These are phyloP conservation scores for Aspidiotus destructor DNA, from an alignment of 2,888 invertebrate species.

Conservation along the genomic window DNA sequence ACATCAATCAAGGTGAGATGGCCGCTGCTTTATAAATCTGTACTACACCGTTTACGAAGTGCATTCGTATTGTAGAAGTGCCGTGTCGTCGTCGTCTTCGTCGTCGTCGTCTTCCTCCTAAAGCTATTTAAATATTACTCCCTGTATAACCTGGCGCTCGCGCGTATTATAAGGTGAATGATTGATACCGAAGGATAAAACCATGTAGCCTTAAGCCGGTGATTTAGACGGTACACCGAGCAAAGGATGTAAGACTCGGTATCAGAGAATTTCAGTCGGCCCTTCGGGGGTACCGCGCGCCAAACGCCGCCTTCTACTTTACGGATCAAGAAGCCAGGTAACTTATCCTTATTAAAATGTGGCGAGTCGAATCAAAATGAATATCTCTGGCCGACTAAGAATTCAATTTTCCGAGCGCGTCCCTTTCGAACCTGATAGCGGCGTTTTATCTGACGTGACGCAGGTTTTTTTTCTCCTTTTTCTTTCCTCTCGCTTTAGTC, in stretches of 20 bases:
- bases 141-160: slow-evolving; percentile 13
- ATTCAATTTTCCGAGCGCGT: slow-evolving; percentile 29
- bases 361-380: slow-evolving; percentile 33
- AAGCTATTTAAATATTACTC: slow-evolving; percentile 28
- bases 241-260: slow-evolving; percentile 31
- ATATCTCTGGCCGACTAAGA: slow-evolving; percentile 31
- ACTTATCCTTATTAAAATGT: slow-evolving; percentile 33
- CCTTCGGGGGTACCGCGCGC: slow-evolving; percentile 31
- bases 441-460: slow-evolving; percentile 14
- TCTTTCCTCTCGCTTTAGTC: neutral
- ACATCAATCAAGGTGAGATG: no score
- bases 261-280: slow-evolving; percentile 32
- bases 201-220: slow-evolving; percentile 30
- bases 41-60: no score
- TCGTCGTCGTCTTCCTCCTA: slow-evolving; percentile 8
- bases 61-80: no score
- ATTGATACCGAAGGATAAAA: slow-evolving; percentile 31
- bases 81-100: no score
- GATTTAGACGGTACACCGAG: slow-evolving; percentile 32
- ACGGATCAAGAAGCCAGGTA: slow-evolving; percentile 32
- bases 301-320: slow-evolving; percentile 18
- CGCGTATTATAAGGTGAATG: slow-evolving; percentile 27
- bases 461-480: neutral
- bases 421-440: slow-evolving; percentile 15
- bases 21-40: no score